These are phyloP conservation scores for Oxytorus armatus DNA, from an alignment of 2,888 invertebrate species.

Conservation along the genomic window DNA sequence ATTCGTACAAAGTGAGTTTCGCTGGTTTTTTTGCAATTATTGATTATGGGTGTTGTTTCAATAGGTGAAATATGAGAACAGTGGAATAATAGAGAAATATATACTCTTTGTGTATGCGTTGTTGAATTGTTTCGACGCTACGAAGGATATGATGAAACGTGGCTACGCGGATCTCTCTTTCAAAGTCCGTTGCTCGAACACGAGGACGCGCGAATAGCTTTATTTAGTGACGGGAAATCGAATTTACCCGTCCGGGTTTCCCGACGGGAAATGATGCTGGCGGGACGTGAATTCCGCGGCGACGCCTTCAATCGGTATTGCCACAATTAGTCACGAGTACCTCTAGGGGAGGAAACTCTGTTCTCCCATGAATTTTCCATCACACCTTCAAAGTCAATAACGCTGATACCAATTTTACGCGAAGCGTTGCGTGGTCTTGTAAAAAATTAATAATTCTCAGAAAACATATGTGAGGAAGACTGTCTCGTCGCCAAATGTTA, in stretches of 20 bases:
- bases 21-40: neutral
- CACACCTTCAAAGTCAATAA: neutral
- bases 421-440: too few species aligned
- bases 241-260: conserved; percentile 70
- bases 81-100: neutral
- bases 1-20: neutral
- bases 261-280: conserved; percentile 70
- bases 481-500: too few species aligned
- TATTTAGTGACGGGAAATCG: conserved; percentile 70
- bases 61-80: neutral
- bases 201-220: conserved; percentile 50
- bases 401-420: neutral
- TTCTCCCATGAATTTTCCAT: conserved; percentile 37
- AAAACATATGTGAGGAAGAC: too few species aligned
- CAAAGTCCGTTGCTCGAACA: conserved; percentile 9
- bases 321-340: conserved; percentile 75
- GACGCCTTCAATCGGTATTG: conserved; percentile 74
- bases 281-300: conserved; percentile 20
- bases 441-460: too few species aligned
- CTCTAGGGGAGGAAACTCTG: conserved; percentile 58
- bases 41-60: neutral
- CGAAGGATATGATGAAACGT: conserved; percentile 27
- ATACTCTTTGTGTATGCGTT: neutral
- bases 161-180: conserved; percentile 52
- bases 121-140: conserved; percentile 52